phyloP scores from a whole-genome alignment of 37 sponge, comb jelly and placozoan species.

The Eunapius fragilis region DNA sequence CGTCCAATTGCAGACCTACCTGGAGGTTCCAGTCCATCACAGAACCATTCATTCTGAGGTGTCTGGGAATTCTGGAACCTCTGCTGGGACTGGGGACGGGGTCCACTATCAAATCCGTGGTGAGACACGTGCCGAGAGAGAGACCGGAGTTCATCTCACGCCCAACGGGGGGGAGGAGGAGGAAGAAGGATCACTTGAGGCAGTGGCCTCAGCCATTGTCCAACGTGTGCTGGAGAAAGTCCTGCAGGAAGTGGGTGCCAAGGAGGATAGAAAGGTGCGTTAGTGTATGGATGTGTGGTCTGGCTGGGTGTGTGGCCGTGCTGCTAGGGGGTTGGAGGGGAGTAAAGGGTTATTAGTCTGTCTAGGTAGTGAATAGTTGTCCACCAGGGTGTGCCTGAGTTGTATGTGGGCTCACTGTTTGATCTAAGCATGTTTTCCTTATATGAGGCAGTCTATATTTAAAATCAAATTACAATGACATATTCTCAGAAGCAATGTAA shows the following conservation, averaged over 20 bases:
- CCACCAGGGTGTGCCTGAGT: neutral
- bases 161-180: neutral
- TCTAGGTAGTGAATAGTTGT: too few species aligned
- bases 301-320: too few species aligned
- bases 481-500: too few species aligned
- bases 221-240: slow-evolving; percentile 5
- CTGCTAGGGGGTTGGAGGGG: too few species aligned
- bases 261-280: neutral
- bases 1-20: neutral
- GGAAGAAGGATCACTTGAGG: neutral
- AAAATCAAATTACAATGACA: too few species aligned
- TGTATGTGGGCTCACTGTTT: neutral
- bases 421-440: neutral
- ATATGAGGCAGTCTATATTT: too few species aligned
- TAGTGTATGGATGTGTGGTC: too few species aligned
- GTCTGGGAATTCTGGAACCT: neutral
- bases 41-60: neutral
- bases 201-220: neutral
- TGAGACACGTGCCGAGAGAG: neutral
- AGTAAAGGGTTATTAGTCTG: too few species aligned
- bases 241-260: neutral
- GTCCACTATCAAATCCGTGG: neutral
- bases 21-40: neutral
- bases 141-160: neutral
- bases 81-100: neutral